phyloP scores from a whole-genome alignment of 2,888 invertebrate species.

The Dorcus parallelipipedus region DNA sequence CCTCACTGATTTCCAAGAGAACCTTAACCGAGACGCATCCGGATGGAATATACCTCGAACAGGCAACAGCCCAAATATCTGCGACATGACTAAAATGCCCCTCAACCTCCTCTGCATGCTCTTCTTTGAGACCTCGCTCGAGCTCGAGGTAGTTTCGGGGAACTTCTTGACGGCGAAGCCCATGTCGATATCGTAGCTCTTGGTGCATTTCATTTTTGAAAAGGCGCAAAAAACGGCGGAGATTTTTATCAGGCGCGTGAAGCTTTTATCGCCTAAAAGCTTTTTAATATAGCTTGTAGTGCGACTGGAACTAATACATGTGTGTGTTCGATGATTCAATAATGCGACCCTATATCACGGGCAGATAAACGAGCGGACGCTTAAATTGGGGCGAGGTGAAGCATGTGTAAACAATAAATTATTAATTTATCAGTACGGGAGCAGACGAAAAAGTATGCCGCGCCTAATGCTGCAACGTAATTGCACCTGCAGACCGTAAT shows the following conservation, averaged over 20 bases:
- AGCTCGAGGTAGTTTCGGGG: neutral
- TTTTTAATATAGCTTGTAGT: too few relatives aligned
- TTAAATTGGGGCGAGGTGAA: too few relatives aligned
- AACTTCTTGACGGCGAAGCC: neutral
- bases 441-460: too few relatives aligned
- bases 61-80: conserved; percentile 6
- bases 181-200: neutral
- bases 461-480: too few relatives aligned
- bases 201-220: neutral
- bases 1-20: neutral
- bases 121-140: neutral
- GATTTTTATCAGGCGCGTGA: neutral
- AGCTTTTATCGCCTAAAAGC: neutral
- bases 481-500: too few relatives aligned
- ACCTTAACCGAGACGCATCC: neutral
- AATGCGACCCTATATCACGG: too few relatives aligned
- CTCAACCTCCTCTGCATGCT: neutral
- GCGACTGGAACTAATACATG: too few relatives aligned
- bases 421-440: too few relatives aligned
- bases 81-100: conserved; percentile 2
- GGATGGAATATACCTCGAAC: neutral
- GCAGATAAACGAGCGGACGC: too few relatives aligned
- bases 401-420: too few relatives aligned
- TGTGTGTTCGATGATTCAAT: too few relatives aligned
- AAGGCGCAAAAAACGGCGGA: neutral